Conservation (phyloP, 2,113 vertebrate species). For the Melanerpes formicivorus region DNA sequence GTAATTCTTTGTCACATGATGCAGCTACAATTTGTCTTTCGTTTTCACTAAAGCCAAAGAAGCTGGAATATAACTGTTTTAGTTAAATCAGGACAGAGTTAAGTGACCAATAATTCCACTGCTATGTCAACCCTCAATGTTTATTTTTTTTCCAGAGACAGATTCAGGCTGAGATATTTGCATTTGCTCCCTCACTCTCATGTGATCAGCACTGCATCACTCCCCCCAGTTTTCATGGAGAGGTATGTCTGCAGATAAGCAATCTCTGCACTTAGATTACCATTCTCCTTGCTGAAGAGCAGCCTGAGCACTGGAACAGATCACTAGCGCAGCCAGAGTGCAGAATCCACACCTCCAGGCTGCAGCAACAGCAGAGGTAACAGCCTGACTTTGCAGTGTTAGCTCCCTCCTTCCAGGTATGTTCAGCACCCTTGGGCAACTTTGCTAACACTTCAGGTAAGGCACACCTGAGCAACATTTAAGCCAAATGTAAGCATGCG, state of each 20-base stretch:
- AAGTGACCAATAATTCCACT: neutral
- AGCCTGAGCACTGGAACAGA: neutral
- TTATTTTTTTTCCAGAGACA: neutral
- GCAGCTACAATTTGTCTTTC: constrained; percentile 1
- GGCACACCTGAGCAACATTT: neutral
- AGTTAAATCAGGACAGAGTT: neutral
- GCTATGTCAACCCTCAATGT: neutral
- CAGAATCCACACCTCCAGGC: neutral
- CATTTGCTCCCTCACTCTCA: neutral
- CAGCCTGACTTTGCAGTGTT: neutral
- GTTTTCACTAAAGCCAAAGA: neutral
- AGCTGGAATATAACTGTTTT: neutral
- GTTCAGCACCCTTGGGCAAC: neutral
- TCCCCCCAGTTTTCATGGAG: neutral
- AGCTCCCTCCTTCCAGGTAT: neutral
- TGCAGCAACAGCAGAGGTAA: neutral
- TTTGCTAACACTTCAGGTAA: neutral
- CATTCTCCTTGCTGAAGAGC: neutral
- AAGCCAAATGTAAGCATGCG: neutral
- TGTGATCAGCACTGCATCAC: neutral
- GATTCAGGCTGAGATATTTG: constrained; percentile 5
- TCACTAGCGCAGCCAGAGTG: neutral
- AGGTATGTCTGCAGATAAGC: neutral
- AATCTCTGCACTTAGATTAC: neutral
- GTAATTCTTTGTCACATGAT: neutral